Evolutionary conservation across 2,888 invertebrate genomes (phyloP).

Genomic region (Temnothorax unifasciatus): DNA sequence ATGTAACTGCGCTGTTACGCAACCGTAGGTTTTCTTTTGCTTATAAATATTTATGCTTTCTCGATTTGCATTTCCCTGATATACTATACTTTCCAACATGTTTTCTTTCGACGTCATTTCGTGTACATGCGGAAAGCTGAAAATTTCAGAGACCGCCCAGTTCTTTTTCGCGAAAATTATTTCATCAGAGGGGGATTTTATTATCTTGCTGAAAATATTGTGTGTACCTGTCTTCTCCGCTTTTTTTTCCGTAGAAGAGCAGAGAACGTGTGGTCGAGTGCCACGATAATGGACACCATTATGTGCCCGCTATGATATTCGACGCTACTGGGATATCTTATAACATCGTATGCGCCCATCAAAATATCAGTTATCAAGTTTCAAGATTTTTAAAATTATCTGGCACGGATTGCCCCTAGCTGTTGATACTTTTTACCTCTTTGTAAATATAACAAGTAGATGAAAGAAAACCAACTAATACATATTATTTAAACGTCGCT

Average conservation of each 20-base stretch:
- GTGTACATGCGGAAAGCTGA: background rate
- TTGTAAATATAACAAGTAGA: background rate
- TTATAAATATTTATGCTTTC: constrained; percentile 43
- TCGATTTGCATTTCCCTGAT: background rate
- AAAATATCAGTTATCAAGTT: constrained; percentile 34
- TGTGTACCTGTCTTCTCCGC: background rate
- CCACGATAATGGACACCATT: constrained; percentile 31
- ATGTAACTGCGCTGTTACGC: constrained; percentile 63
- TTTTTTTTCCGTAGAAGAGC: background rate
- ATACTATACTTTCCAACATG: background rate
- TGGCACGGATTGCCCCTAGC: background rate
- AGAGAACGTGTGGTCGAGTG: constrained; percentile 12
- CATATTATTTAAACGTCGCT: background rate
- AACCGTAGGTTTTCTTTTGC: constrained; percentile 33
- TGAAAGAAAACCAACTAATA: background rate
- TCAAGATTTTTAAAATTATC: background rate
- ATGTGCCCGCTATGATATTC: constrained; percentile 24
- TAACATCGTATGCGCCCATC: background rate
- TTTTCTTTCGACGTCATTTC: background rate
- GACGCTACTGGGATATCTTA: constrained; percentile 16
- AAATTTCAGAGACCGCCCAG: background rate
- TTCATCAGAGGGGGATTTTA: background rate
- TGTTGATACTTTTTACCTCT: background rate
- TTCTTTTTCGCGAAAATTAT: background rate
- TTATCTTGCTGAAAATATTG: constrained; percentile 3